These are phyloP conservation scores for Aradophagus sp. DNA, from an alignment of 1,140 invertebrate genomes.

Conservation along the genomic window DNA sequence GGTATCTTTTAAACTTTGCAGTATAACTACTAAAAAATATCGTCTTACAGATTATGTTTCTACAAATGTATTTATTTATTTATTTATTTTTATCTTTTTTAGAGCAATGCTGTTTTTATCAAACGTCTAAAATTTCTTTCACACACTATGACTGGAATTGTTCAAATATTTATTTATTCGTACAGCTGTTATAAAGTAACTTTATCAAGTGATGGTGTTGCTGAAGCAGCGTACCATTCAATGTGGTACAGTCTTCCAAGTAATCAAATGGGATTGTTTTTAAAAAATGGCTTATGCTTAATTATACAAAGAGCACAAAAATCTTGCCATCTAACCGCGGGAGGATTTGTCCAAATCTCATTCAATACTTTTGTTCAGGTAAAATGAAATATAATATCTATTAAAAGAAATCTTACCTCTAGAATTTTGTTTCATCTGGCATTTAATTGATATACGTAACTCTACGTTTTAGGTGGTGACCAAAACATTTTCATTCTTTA, in stretches of 20 bases:
- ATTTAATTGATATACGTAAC: background rate
- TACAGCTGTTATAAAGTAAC: constrained; percentile 25
- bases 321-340: constrained; percentile 33
- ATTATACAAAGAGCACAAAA: constrained; percentile 37
- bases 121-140: constrained; percentile 32
- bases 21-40: too few species aligned
- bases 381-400: background rate
- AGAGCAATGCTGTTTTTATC: constrained; percentile 9
- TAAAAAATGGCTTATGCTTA: constrained; percentile 13
- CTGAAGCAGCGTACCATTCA: constrained; percentile 28
- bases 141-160: constrained; percentile 26
- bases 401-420: background rate
- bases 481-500: constrained; percentile 22
- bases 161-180: constrained; percentile 40
- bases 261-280: constrained; percentile 10
- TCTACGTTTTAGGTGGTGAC: constrained; percentile 13
- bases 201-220: constrained; percentile 21
- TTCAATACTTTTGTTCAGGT: constrained; percentile 38
- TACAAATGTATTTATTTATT: too few species aligned
- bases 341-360: constrained; percentile 36
- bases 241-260: constrained; percentile 35
- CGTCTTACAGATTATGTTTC: too few species aligned
- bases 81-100: too few species aligned
- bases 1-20: too few species aligned
- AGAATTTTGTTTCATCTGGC: background rate